Base-by-base conservation (phyloP, 1,140 invertebrate species). In the Diorhabda elongata region DNA sequence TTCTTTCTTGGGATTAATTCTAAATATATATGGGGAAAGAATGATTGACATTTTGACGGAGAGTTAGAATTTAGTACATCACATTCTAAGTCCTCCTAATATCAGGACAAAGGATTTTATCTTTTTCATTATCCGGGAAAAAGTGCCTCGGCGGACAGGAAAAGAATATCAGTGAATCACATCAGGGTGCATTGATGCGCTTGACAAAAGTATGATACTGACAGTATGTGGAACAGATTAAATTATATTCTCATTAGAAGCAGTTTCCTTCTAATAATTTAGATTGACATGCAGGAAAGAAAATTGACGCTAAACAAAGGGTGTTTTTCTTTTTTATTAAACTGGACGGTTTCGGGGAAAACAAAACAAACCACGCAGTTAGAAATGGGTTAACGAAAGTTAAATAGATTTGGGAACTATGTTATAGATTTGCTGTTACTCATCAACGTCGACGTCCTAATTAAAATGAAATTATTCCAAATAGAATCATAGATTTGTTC, bases 171-270 rank as follows among this genome's bases (percentile, higher is more conserved):
- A 52, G 47, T 2, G 47, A 52, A 52, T 52, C 47, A 52, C 47
- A 52, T 52, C 47, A n/a, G 47, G 47, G 47, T 52, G 47, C 47
- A 52, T n/a, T 52, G 47, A n/a, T 52, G 47, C 47, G 47, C n/a
- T n/a, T 4, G n/a, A 52, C 6, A n/a, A n/a, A 52, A 52, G 6
- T 52, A 52, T 52, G 47, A 52, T 52, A 52, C n/a, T 52, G 47
- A 52, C 47, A 52, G n/a, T 52, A 52, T 52, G 47, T 52, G 47
- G 47, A n/a, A 52, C 47, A 52, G n/a, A 52, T 52, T 52, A 52
- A 8, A 6, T 52, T 52, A 52, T 52, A 52, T 52, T 52, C 47
- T 52, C 47, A 52, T 52, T 52, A 52, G n/a, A 52, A 52, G n/a
- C 4, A n/a, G 47, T 52, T 52, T 52, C 6, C 47, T 52, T 52